phyloP scores from a whole-genome alignment of 2,797 vertebrate species.

The Adrianichthys oophorus region DNA sequence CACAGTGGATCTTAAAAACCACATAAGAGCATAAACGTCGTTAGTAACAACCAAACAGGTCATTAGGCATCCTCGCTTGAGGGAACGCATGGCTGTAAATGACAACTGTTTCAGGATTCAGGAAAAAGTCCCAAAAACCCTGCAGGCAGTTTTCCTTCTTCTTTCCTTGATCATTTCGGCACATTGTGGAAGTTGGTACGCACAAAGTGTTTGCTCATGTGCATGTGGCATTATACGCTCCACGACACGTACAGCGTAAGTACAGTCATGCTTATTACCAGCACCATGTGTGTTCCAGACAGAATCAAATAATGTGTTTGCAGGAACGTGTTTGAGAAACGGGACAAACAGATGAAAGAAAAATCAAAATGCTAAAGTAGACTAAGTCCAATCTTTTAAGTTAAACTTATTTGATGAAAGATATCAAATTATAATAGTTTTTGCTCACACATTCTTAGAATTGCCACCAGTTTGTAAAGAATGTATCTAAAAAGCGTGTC shows the following conservation, averaged over 20 bases:
- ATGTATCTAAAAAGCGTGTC: too few species aligned
- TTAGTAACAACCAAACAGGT: constrained; percentile 50
- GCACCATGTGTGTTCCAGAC: constrained; percentile 70
- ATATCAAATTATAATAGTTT: background rate
- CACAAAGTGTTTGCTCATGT: constrained; percentile 14
- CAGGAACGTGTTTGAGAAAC: constrained; percentile 39
- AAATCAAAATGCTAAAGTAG: background rate
- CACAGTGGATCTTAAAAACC: constrained; percentile 63
- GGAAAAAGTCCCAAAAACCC: constrained; percentile 39
- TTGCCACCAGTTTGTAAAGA: too few species aligned
- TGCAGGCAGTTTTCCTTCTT: constrained; percentile 43
- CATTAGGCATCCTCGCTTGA: constrained; percentile 44
- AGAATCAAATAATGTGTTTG: constrained; percentile 47
- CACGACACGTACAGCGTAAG: too few species aligned
- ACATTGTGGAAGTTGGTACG: constrained; percentile 38
- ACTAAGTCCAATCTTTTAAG: too few species aligned
- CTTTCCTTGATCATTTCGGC: constrained; percentile 61
- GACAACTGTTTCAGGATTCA: constrained; percentile 55
- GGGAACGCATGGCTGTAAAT: constrained; percentile 44
- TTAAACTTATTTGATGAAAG: too few species aligned
- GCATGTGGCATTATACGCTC: background rate
- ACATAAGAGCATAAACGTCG: constrained; percentile 56
- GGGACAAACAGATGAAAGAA: constrained; percentile 17
- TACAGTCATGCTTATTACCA: constrained; percentile 1
- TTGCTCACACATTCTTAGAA: background rate